phyloP scores from a whole-genome alignment of 1,140 invertebrate genomes.

The Pantala flavescens region DNA sequence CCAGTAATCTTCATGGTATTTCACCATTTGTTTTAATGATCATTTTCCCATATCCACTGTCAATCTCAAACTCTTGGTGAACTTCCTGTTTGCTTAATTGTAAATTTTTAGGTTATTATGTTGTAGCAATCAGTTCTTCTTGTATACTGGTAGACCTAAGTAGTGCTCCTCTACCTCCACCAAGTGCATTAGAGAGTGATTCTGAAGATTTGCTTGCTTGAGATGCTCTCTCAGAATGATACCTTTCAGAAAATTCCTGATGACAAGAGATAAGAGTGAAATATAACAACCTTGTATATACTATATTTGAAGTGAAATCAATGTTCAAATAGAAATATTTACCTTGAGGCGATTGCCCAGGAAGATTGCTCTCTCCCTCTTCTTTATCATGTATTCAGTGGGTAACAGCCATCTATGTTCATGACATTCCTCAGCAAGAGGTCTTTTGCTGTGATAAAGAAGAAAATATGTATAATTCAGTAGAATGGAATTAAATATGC shows the following conservation, averaged over 20 bases:
- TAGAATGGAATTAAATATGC: too few relatives aligned
- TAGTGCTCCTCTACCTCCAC: slow-evolving; percentile 36
- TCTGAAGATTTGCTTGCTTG: slow-evolving; percentile 45
- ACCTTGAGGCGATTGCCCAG: slow-evolving; percentile 68
- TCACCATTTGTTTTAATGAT: not conserved
- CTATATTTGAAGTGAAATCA: too few relatives aligned
- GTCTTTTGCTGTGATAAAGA: slow-evolving; percentile 66
- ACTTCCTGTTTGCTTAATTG: not conserved
- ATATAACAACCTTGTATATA: too few relatives aligned
- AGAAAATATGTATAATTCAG: slow-evolving; percentile 18
- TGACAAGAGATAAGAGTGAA: slow-evolving; percentile 22
- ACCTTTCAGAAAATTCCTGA: slow-evolving; percentile 62
- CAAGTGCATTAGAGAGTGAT: slow-evolving; percentile 36
- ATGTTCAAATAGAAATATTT: slow-evolving; percentile 18
- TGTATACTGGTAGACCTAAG: slow-evolving; percentile 67
- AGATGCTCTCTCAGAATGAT: slow-evolving; percentile 51
- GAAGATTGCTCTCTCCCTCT: slow-evolving; percentile 78
- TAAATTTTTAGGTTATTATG: not conserved
- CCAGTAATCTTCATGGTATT: not conserved
- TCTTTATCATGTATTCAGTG: slow-evolving; percentile 86
- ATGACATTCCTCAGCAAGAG: slow-evolving; percentile 83
- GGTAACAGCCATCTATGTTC: slow-evolving; percentile 91
- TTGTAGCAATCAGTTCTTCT: slow-evolving; percentile 60
- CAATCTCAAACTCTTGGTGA: not conserved
- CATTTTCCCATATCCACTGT: slow-evolving; percentile 15